A percentile compares a stretch with the other conserved stretches of the same genome.
Conservation (phyloP, 2,113 vertebrate species). For the human region GRCh38 chr17:42175001-42175500, state of each 20-base stretch:
- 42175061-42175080: neutral
- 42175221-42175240: constrained; percentile 43
- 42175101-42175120: neutral
- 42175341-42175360: constrained; percentile 60
- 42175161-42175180: neutral
- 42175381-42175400: constrained; percentile 32
- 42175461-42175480: neutral
- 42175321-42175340: constrained; percentile 67
- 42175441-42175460: neutral
- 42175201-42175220: neutral
- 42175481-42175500: neutral
- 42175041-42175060: neutral
- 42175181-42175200: neutral
- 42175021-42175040: neutral
- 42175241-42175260: constrained; percentile 72
- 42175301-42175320: constrained; percentile 63
- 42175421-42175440: neutral
- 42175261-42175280: constrained; percentile 78
- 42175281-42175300: constrained; percentile 72
- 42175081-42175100: neutral
- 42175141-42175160: neutral
- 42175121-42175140: neutral
- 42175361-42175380: constrained; percentile 44
- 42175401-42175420: neutral
- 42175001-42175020: neutral